Evolutionary conservation across 2,888 invertebrate species (phyloP), one percentile per base, ranked within the genome.

Genomic region (Allacma fusca): DNA sequence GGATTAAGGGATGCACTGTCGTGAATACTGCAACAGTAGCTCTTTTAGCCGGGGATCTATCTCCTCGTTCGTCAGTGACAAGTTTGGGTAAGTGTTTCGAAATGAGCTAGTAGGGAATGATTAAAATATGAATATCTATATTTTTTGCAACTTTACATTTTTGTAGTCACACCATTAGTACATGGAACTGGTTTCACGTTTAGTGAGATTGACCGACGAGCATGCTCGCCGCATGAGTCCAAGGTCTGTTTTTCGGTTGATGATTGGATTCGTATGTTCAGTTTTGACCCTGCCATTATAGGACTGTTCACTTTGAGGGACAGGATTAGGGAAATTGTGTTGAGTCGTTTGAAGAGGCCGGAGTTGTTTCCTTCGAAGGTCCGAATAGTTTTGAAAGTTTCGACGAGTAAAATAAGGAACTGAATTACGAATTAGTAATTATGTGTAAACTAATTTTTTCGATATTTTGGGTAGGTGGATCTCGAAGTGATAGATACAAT

Each of bases 21-120:
- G 91, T 97, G 0, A 92, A 95, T 13, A 91, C 96, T 0, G 85
- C 95, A 24, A 92, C 94, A 0, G 91, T 97, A 13, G 91, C 93
- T 0, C 85, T 97, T 43, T 93, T 94, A 84, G 91, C 92, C 19
- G 94, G 94, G 21, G 19, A 23, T 9, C 1, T 21, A 16, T 9
- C 28, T 4, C 26, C 57, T 26, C 19, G 59, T 57, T 5, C 50
- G 59, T 72, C 12, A 13, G 13, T 59, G 23, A 26, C 28, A 19
- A 40, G 1, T 29, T 16, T 64, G 29, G 59, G 29, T 34, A 24
- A 57, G 40, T 1, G 34, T 19, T 1, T 62, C 13, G 13, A 40
- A 40, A 65, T n/a, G 29, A 65, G 26, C 29, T 34, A 28, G 28
- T 73, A 21, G 19, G 29, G 28, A n/a, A 57, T 62, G n/a, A n/a